Evolutionary conservation across 1,140 invertebrate genomes (phyloP).

Genomic region (Bradysia coprophila): DNA sequence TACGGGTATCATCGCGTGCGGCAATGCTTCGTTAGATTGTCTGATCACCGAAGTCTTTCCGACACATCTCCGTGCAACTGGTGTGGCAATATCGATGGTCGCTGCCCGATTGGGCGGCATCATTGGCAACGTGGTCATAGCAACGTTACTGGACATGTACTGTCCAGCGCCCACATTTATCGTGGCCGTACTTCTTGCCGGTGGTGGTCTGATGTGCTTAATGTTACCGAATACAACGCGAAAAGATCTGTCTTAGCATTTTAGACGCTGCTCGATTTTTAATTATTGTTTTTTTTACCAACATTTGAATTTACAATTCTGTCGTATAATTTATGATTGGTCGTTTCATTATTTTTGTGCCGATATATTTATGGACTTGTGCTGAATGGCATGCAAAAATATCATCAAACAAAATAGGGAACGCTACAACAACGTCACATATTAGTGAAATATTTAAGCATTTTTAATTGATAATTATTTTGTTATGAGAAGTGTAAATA

Average conservation of each 20-base stretch:
- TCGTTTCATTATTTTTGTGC: no score
- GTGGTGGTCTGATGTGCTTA: slow-evolving; percentile 65
- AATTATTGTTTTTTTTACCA: no score
- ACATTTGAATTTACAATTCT: no score
- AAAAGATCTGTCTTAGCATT: slow-evolving; percentile 50
- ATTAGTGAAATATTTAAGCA: no score
- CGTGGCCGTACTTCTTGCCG: slow-evolving; percentile 57
- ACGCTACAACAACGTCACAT: no score
- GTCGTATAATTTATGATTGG: no score
- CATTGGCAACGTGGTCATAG: slow-evolving; percentile 73
- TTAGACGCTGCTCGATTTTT: no score
- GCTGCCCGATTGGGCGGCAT: slow-evolving; percentile 67
- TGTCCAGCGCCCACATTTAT: slow-evolving; percentile 74
- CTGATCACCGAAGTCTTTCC: slow-evolving; percentile 77
- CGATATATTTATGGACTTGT: no score
- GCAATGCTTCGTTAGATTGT: slow-evolving; percentile 72
- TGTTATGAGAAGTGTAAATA: no score
- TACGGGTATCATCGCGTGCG: slow-evolving; percentile 72
- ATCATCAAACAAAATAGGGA: no score
- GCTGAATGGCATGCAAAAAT: no score
- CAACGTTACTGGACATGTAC: slow-evolving; percentile 57
- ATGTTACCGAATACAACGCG: slow-evolving; percentile 71
- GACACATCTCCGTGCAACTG: slow-evolving; percentile 65
- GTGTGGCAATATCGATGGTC: slow-evolving; percentile 72
- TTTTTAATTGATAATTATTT: no score